Evolutionary conservation across 2,797 vertebrate genomes (phyloP), one percentile per base, ranked within the genome.

Genomic region (Sebastes hubbsi): DNA sequence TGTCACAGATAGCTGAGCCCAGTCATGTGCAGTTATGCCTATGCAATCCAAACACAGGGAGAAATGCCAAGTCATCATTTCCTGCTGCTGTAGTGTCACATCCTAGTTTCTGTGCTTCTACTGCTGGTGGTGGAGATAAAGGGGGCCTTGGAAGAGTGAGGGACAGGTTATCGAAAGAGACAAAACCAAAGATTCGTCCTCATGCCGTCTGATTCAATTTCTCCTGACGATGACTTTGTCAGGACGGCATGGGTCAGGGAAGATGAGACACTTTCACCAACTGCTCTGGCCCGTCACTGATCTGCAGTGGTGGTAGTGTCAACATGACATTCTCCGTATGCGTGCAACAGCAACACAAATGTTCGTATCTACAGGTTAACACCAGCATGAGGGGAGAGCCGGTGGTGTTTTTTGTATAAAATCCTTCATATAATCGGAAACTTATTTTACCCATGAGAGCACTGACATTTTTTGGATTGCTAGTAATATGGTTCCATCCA

Each of bases 11-110:
- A 80, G 88, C 65, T 61, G 72, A 89, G 75, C 73, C 55, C 55
- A 46, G 87, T 84, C 78, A 29, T 88, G 87, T 90, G 86, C 74
- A 86, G 84, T 82, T 90, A 81, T 87, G 79, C 78, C 82, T 13
- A 36, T 76, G 85, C 85, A 90, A 80, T 84, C 80, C 81, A 91
- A 92, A 90, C 89, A 91, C 24, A 9, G 32, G 56, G 46, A 81
- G 69, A 90, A 92, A 81, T 72, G 89, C 88, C 38, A 52, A 87
- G 87, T 92, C 91, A 92, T 91, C 91, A 89, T 81, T 91, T 92
- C 89, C 84, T 85, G 83, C 76, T 49, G 3, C 64, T 62, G 25
- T 32, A 49, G 72, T 71, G 79, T 88, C 86, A 87, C 82, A 76
- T 91, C 86, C 80, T 69, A 42, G 63, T 83, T 58, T 63, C 46